These are phyloP conservation scores for Apodemia hepburni DNA, from an alignment of 2,888 invertebrate species.

Conservation along the genomic window DNA sequence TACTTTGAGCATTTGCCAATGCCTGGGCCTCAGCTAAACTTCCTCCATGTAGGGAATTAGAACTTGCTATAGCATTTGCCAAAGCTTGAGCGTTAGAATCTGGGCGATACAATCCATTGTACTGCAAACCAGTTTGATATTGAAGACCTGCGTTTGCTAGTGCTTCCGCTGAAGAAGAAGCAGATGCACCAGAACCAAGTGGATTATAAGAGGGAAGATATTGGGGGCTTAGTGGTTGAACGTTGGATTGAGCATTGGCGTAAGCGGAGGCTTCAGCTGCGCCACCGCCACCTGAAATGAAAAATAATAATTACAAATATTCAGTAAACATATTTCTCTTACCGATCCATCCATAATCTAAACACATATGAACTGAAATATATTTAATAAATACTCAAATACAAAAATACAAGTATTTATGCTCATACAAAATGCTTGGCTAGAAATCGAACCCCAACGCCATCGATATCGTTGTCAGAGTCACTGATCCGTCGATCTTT, in stretches of 20 bases:
- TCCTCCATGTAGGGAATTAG: neutral
- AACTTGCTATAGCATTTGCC: neutral
- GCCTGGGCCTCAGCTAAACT: neutral
- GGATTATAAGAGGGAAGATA: neutral
- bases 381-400: no score
- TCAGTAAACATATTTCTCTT: no score
- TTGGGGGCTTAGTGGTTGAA: neutral
- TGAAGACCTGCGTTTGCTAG: neutral
- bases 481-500: no score
- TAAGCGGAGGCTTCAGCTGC: neutral
- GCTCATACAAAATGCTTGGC: no score
- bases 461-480: no score
- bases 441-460: no score
- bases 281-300: neutral
- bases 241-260: neutral
- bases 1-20: conserved; percentile 2
- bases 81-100: neutral
- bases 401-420: no score
- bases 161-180: neutral
- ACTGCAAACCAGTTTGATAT: conserved; percentile 1
- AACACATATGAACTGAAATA: no score
- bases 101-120: neutral
- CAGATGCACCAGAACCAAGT: neutral
- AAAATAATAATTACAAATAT: neutral
- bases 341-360: no score